Evolutionary conservation across 2,797 vertebrate species (phyloP), one percentile per base, ranked within the genome.

Genomic region (Sebastes goodei): DNA sequence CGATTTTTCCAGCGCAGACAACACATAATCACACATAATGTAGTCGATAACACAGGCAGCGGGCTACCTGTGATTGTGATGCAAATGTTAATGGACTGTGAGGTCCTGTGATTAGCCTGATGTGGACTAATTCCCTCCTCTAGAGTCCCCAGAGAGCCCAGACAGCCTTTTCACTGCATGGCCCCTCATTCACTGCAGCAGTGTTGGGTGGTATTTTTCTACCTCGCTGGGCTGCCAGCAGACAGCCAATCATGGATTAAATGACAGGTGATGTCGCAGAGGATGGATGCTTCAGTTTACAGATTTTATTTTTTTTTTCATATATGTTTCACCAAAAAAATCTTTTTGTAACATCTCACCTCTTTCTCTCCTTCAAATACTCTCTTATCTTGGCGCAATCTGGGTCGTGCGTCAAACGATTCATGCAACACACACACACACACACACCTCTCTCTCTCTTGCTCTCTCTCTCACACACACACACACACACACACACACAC

Each of bases 161-260:
- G 89, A 91, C 93, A 89, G 94, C 91, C 92, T 95, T 96, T 96
- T 95, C 95, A 93, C 94, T 90, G 93, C 35, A 38, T 38, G 35
- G 78, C 95, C 78, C 95, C 87, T 91, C 94, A 93, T 95, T 96
- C 96, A 96, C 94, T 95, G 96, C 95, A 38, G 92, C 92, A 92
- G 95, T 90, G 96, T 93, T 96, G 94, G 95, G 94, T 95, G 93
- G 93, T 93, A 92, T 97, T 97, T 84, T 97, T 97, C 97, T 94
- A 96, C 95, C 93, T 96, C 91, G 90, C 95, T 93, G 94, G 92
- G 78, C 92, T 90, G 89, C 94, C 91, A 93, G 92, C 90, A 89
- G 92, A 77, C 88, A 76, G 84, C 81, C 82, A 88, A 86, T 92
- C 91, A 76, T 71, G 92, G 95, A 95, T 96, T 96, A 94, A 81